phyloP scores from a whole-genome alignment of 2,888 invertebrate species.

The Gerris lacustris region DNA sequence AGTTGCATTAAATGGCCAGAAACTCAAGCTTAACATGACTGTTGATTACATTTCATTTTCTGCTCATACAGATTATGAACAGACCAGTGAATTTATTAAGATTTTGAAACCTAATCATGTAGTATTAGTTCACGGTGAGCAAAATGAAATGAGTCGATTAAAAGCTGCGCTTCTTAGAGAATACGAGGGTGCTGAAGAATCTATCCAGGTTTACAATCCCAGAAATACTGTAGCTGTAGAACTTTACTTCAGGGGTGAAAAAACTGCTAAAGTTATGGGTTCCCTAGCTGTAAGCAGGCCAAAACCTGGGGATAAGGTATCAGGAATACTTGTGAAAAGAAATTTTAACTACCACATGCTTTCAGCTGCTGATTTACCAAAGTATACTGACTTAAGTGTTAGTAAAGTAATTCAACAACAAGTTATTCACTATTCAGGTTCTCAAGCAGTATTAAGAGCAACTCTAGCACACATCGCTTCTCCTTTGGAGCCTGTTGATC shows the following conservation, averaged over 20 bases:
- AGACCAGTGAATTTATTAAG: constrained; percentile 93
- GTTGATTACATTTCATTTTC: constrained; percentile 99
- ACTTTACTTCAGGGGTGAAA: constrained; percentile 91
- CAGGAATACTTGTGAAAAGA: constrained; percentile 88
- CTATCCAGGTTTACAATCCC: constrained; percentile 89
- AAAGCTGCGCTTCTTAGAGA: constrained; percentile 89
- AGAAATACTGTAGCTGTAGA: constrained; percentile 87
- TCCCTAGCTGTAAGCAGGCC: constrained; percentile 73
- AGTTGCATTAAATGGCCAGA: constrained; percentile 86
- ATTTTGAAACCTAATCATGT: constrained; percentile 91
- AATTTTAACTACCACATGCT: constrained; percentile 97
- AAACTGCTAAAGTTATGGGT: constrained; percentile 97
- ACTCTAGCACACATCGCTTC: constrained; percentile 68
- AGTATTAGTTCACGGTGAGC: constrained; percentile 94
- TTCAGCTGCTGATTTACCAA: constrained; percentile 78
- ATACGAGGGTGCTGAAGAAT: constrained; percentile 69
- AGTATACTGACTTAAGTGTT: constrained; percentile 92
- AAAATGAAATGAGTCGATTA: constrained; percentile 95
- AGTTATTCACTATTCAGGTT: constrained; percentile 75
- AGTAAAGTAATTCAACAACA: constrained; percentile 86
- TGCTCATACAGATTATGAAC: constrained; percentile 95
- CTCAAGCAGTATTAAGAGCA: constrained; percentile 56
- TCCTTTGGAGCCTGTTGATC: constrained; percentile 55
- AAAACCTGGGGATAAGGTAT: constrained; percentile 60
- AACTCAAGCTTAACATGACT: constrained; percentile 89